Percentiles rank a stretch among this genome's conserved stretches.
Conservation (phyloP, 1,140 invertebrate species). For the Polypedilum vanderplanki region DNA sequence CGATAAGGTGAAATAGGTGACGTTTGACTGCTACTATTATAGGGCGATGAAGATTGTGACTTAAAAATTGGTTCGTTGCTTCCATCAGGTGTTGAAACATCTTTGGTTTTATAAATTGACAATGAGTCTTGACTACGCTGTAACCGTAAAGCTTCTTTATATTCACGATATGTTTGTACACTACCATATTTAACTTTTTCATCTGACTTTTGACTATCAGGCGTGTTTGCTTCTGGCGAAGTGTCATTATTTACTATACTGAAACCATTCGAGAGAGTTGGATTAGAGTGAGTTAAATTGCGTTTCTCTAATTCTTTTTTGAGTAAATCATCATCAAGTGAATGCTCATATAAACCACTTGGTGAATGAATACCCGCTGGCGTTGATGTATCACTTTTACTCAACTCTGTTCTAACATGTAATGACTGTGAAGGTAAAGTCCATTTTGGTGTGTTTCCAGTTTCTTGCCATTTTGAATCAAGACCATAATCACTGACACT, state of each 20-base stretch:
- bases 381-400: slow-evolving; percentile 13
- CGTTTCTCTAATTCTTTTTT: neutral
- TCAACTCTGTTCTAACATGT: slow-evolving; percentile 24
- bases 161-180: slow-evolving; percentile 75
- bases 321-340: slow-evolving; percentile 12
- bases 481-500: slow-evolving; percentile 66
- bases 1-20: slow-evolving; percentile 31
- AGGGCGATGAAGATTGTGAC: slow-evolving; percentile 31
- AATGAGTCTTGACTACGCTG: slow-evolving; percentile 67
- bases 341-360: neutral
- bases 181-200: slow-evolving; percentile 65
- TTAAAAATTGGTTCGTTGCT: slow-evolving; percentile 34
- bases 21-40: slow-evolving; percentile 38
- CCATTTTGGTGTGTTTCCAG: slow-evolving; percentile 43
- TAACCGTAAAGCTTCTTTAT: slow-evolving; percentile 78
- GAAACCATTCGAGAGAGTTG: neutral
- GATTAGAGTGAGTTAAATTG: neutral
- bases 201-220: slow-evolving; percentile 45
- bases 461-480: slow-evolving; percentile 81
- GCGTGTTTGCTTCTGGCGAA: slow-evolving; percentile 43
- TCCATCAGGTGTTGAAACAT: slow-evolving; percentile 45
- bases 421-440: slow-evolving; percentile 28
- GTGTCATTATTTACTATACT: slow-evolving; percentile 40
- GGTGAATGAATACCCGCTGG: slow-evolving; percentile 10
- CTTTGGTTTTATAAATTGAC: slow-evolving; percentile 60